A percentile compares a stretch with the other conserved stretches of the same genome.
Evolutionary conservation across 2,797 vertebrate species (phyloP).

Genomic region (Notolabrus celidotus): DNA sequence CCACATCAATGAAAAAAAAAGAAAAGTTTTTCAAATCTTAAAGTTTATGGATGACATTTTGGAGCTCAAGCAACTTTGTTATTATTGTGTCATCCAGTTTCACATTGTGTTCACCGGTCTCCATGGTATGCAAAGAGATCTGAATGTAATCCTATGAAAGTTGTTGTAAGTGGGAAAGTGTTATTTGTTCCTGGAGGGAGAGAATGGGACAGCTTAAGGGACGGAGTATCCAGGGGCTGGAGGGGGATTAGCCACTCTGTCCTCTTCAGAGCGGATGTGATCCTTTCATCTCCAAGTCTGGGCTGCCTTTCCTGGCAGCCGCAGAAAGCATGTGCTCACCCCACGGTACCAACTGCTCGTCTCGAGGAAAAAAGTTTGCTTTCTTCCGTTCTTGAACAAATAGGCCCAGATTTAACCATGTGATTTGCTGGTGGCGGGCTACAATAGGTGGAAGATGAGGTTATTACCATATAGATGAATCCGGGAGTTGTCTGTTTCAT

Average conservation of each 20-base stretch:
- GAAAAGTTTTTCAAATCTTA: slow-evolving; percentile 64
- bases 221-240: slow-evolving; percentile 80
- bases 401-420: slow-evolving; percentile 76
- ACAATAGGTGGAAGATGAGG: slow-evolving; percentile 77
- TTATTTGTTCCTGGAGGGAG: slow-evolving; percentile 86
- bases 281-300: slow-evolving; percentile 85
- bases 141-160: slow-evolving; percentile 86
- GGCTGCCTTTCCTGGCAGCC: slow-evolving; percentile 83
- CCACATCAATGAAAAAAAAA: slow-evolving; percentile 14
- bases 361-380: slow-evolving; percentile 78
- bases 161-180: slow-evolving; percentile 83
- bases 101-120: slow-evolving; percentile 71
- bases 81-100: slow-evolving; percentile 72
- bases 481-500: slow-evolving; percentile 82
- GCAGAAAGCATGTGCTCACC: slow-evolving; percentile 79
- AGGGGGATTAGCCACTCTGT: slow-evolving; percentile 84
- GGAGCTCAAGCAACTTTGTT: slow-evolving; percentile 73
- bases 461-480: slow-evolving; percentile 88
- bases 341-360: slow-evolving; percentile 70
- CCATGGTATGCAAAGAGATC: slow-evolving; percentile 75
- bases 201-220: slow-evolving; percentile 84
- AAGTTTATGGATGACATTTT: slow-evolving; percentile 81
- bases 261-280: slow-evolving; percentile 82
- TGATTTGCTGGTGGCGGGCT: slow-evolving; percentile 72
- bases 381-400: slow-evolving; percentile 67